Base-by-base conservation (phyloP, 1,140 invertebrate genomes). In the Drosophila takahashii region DNA sequence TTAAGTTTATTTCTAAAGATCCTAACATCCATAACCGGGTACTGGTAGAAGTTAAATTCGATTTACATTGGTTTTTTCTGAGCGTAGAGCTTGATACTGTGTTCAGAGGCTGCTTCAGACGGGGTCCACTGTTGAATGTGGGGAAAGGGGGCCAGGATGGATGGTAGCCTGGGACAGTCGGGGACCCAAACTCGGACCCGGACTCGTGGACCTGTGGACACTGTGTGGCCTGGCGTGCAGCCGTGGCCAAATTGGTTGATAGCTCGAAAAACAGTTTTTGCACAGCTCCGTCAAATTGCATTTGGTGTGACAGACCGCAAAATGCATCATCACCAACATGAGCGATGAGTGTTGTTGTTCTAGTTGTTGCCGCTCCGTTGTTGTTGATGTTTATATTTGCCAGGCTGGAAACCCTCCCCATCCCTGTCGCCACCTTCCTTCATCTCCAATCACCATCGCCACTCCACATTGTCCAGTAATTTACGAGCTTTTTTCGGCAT, bases 311-410 rank as follows among this genome's bases (percentile, higher is more conserved):
- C 90, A 91, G 90, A 91, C 90, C 90, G 90, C 90, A 91, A 91
- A 91, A 91, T 91, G 90, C 90, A 91, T 91, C 90, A 91, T 91
- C 90, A 90, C 90, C 85, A 91, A 87, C 90, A 91, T 91, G 90
- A 91, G 83, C 90, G 90, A 91, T 91, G 90, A 91, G 78, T 90
- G 90, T 84, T 79, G 66, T 79, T 86, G 62, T 48, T 66, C 51
- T 59, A 53, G 65, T 44, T 78, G 44, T 73, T 74, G 56, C 50
- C 57, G 48, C 42, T 74, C 34, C 48, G 64, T 69, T 54, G 41
- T 67, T 69, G 66, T 77, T 91, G 85, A 91, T 91, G 90, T 91
- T 81, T 91, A 90, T 90, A 91, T 91, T 91, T 87, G 77, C 71
- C 79, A 81, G 50, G 57, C 69, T 8, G 29, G 29, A 65, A 51